Base-by-base conservation (phyloP, 2,113 vertebrate genomes). In the Scomber scombrus region DNA sequence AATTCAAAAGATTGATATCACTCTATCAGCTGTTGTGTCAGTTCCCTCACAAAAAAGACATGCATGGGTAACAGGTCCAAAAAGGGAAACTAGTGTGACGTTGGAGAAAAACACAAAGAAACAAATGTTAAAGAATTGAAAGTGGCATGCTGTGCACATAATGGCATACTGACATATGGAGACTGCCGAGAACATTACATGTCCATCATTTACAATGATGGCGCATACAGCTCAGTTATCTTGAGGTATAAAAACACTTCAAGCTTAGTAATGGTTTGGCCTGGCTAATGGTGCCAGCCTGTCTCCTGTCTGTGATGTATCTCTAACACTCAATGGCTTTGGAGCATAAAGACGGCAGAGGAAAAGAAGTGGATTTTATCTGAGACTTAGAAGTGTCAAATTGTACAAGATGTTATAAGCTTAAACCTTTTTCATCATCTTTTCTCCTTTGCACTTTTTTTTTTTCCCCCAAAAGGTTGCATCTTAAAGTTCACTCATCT, bases 1-100 rank as follows among this genome's bases (percentile, higher is more conserved):
- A 79, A 86, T 78, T 76, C 62, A 19, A 16, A 84, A 82, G 87
- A 90, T 61, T 57, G 58, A 86, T 90, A 67, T 78, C 73, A 46
- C 6, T 61, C 67, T 5, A 75, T 86, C 76, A 79, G 84, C 49
- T 40, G 54, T 62, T 31, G 34, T 58, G 78, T 71, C 73, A 82
- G 72, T 13, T 85, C 54, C 67, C 15, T 14, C 1, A 63, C 8
- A 75, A 69, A 79, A 82, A 71, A 50, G 45, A 62, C 43, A 29
- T 29, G 49, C 60, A 47, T 80, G 76, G 65, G 52, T 46, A 72
- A 71, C 51, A 74, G 64, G 60, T 7, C 23, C 26, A 52, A 15
- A 45, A 66, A 54, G 31, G 63, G 75, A 80, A 71, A 40, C 34
- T 40, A 40, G 7, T 40, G 40, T 70, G 71, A 83, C 76, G 79